Conservation (phyloP, 2,113 vertebrate genomes). For the Panurus biarmicus region DNA sequence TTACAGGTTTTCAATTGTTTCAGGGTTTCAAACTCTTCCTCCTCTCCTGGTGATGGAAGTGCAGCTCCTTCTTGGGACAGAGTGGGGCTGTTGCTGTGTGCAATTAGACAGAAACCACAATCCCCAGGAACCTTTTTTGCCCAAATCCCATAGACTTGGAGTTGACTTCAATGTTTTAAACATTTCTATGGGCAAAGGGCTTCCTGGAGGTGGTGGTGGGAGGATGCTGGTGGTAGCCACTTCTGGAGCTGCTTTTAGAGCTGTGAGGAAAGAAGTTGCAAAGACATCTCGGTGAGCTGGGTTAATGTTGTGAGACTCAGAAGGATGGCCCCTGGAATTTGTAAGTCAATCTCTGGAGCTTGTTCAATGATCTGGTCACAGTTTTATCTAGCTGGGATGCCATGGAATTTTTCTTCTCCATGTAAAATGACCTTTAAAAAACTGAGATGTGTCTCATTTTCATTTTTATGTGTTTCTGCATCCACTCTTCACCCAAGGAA, state of each 20-base stretch:
- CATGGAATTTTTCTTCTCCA: background rate
- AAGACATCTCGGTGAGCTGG: background rate
- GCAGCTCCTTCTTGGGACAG: background rate
- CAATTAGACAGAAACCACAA: background rate
- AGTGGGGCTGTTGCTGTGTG: background rate
- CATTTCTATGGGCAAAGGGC: background rate
- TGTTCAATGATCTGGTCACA: background rate
- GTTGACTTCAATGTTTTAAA: background rate
- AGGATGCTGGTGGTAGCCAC: background rate
- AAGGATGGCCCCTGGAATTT: background rate
- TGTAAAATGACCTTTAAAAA: background rate
- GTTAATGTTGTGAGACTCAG: background rate
- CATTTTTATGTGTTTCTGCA: background rate
- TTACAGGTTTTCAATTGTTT: background rate
- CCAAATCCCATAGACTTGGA: background rate
- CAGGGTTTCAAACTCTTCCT: background rate
- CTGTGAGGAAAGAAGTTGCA: background rate
- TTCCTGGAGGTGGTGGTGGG: background rate
- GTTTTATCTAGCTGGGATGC: background rate
- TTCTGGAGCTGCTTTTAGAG: background rate
- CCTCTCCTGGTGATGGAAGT: fast-evolving
- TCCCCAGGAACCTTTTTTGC: background rate
- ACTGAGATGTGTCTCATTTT: background rate
- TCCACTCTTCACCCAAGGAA: background rate
- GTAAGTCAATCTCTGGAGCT: background rate